Percentiles rank a stretch among this genome's conserved stretches.
phyloP scores from a whole-genome alignment of 2,113 vertebrate genomes.

The Corythoichthys haematopterus region DNA sequence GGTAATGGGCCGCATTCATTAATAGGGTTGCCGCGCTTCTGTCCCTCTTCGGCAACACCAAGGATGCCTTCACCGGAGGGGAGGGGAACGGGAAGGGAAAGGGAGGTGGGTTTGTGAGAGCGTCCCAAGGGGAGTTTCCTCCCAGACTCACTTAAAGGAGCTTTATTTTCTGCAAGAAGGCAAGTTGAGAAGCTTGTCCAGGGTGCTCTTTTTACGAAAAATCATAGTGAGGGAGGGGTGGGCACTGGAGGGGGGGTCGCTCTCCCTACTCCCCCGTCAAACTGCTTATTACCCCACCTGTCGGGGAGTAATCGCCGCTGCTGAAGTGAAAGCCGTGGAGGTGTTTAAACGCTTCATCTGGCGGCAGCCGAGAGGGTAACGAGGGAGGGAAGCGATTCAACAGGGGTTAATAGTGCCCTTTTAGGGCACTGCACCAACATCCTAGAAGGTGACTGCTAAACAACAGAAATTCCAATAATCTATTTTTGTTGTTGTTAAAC shows the following conservation, averaged over 20 bases:
- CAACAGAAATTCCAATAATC: background rate
- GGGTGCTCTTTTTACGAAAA: constrained; percentile 76
- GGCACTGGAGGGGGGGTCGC: constrained; percentile 74
- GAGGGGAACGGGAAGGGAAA: constrained; percentile 22
- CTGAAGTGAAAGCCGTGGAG: constrained; percentile 74
- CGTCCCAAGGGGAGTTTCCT: constrained; percentile 80
- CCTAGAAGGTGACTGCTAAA: background rate
- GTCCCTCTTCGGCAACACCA: constrained; percentile 92
- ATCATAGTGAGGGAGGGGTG: constrained; percentile 17
- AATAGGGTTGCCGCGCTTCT: constrained; percentile 97
- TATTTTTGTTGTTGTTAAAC: background rate
- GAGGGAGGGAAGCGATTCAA: constrained; percentile 48
- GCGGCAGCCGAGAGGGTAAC: constrained; percentile 59
- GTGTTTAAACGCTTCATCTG: constrained; percentile 68
- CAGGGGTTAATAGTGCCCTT: constrained; percentile 49
- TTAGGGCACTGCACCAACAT: constrained; percentile 12
- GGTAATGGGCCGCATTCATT: constrained; percentile 99
- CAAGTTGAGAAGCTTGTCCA: constrained; percentile 83
- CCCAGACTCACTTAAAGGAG: constrained; percentile 92
- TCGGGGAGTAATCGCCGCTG: constrained; percentile 90
- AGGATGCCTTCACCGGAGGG: constrained; percentile 81
- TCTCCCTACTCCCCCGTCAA: constrained; percentile 88
- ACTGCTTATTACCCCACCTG: constrained; percentile 96
- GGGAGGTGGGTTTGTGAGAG: constrained; percentile 36
- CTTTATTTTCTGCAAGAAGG: constrained; percentile 87